Conservation (phyloP, 2,797 vertebrate species). For the Melanotaenia boesemani region DNA sequence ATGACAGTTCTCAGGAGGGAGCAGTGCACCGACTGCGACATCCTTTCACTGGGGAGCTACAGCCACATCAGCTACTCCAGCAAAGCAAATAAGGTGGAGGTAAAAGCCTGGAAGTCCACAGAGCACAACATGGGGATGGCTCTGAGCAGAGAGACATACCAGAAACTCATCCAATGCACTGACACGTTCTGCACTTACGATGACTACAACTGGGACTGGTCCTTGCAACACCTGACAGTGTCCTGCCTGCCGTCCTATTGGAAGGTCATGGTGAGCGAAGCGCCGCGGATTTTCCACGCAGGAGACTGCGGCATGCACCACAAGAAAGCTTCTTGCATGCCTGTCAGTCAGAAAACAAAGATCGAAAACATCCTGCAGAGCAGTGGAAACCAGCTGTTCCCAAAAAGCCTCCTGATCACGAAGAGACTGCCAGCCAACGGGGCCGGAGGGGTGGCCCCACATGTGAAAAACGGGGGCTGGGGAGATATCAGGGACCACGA, state of each 20-base stretch:
- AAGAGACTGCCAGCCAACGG: constrained; percentile 89
- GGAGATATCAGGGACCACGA: constrained; percentile 99
- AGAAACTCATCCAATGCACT: constrained; percentile 91
- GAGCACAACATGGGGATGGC: constrained; percentile 99
- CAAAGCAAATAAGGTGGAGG: constrained; percentile 92
- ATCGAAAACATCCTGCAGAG: constrained; percentile 91
- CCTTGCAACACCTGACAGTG: constrained; percentile 93
- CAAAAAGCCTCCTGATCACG: constrained; percentile 89
- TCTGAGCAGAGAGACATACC: constrained; percentile 89
- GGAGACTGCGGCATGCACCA: constrained; percentile 99
- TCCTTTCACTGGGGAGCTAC: constrained; percentile 93
- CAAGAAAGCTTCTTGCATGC: constrained; percentile 92
- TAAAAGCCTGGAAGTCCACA: constrained; percentile 97
- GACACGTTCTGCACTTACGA: constrained; percentile 97
- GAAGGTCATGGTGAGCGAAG: constrained; percentile 96
- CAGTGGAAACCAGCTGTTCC: constrained; percentile 92
- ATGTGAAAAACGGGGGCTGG: constrained; percentile 98
- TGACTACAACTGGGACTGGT: constrained; percentile 99
- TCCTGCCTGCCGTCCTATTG: constrained; percentile 94
- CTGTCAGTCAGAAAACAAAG: constrained; percentile 91
- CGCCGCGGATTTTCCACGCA: constrained; percentile 94
- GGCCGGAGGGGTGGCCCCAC: constrained; percentile 88
- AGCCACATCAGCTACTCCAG: constrained; percentile 85
- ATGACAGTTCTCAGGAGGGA: constrained; percentile 86
- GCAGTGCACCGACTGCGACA: constrained; percentile 92